These are phyloP conservation scores for Rousettus madagascariensis DNA, from an alignment of 2,797 vertebrate species.

Conservation along the genomic window DNA sequence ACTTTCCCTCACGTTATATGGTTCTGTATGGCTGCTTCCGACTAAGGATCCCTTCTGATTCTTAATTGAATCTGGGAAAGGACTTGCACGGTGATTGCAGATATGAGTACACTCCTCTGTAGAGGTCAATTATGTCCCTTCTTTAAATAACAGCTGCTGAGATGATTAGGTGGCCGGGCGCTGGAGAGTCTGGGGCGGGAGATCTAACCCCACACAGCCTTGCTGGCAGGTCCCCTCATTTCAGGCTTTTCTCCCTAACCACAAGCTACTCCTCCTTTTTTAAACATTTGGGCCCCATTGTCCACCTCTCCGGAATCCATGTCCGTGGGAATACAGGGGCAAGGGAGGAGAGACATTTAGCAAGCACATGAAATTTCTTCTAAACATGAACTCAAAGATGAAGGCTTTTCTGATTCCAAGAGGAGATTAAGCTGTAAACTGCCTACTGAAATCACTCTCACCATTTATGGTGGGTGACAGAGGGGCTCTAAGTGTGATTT, in stretches of 20 bases:
- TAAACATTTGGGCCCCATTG: accelerated
- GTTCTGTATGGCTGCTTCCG: not conserved
- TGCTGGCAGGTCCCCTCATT: not conserved
- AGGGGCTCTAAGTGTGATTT: not conserved
- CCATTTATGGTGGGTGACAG: not conserved
- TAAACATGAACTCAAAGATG: not conserved
- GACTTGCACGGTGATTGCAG: accelerated
- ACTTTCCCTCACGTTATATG: not conserved
- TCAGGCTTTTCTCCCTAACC: not conserved
- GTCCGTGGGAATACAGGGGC: not conserved
- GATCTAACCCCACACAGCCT: not conserved
- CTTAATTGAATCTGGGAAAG: not conserved
- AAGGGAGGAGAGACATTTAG: not conserved
- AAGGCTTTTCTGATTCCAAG: not conserved
- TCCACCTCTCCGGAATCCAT: not conserved
- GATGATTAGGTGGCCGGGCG: not conserved
- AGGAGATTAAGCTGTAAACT: not conserved
- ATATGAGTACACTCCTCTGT: not conserved
- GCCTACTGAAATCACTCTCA: not conserved
- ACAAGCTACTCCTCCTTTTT: not conserved
- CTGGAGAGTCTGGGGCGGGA: not conserved
- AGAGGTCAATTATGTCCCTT: not conserved
- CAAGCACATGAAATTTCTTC: not conserved
- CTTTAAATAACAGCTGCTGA: not conserved
- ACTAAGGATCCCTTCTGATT: not conserved